These are phyloP conservation scores for Geococcyx californianus DNA, from an alignment of 2,113 vertebrate species.

Conservation along the genomic window DNA sequence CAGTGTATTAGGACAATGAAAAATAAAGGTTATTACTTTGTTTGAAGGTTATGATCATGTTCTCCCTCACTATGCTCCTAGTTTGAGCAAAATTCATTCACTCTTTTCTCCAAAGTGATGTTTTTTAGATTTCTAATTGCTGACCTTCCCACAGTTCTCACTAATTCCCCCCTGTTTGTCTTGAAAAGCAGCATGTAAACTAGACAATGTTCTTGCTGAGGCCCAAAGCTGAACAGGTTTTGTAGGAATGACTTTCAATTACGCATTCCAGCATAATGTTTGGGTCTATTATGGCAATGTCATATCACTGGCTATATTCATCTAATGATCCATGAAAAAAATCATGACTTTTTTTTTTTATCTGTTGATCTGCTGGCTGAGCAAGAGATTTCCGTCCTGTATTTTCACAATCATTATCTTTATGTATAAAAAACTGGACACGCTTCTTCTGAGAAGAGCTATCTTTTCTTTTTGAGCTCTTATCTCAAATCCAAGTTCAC, in stretches of 20 bases:
- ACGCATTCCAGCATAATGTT: neutral
- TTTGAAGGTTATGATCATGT: neutral
- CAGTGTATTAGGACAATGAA: neutral
- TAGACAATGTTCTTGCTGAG: neutral
- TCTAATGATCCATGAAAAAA: neutral
- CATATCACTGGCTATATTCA: neutral
- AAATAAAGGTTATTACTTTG: neutral
- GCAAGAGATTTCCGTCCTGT: neutral
- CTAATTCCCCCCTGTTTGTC: neutral
- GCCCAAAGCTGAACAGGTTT: neutral
- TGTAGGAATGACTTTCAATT: neutral
- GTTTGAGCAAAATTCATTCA: neutral
- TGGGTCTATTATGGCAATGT: neutral
- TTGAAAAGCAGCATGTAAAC: neutral
- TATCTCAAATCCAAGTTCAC: neutral
- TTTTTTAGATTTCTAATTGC: neutral
- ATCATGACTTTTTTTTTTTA: neutral
- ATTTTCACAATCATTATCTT: neutral
- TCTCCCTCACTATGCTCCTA: neutral
- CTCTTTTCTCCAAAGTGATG: neutral
- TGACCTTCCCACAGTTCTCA: fast-evolving
- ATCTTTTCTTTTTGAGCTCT: neutral
- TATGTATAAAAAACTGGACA: neutral
- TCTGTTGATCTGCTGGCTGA: neutral
- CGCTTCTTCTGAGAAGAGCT: neutral